These are phyloP conservation scores for Megatriorchis doriae DNA, from an alignment of 2,113 vertebrate genomes.

Conservation along the genomic window DNA sequence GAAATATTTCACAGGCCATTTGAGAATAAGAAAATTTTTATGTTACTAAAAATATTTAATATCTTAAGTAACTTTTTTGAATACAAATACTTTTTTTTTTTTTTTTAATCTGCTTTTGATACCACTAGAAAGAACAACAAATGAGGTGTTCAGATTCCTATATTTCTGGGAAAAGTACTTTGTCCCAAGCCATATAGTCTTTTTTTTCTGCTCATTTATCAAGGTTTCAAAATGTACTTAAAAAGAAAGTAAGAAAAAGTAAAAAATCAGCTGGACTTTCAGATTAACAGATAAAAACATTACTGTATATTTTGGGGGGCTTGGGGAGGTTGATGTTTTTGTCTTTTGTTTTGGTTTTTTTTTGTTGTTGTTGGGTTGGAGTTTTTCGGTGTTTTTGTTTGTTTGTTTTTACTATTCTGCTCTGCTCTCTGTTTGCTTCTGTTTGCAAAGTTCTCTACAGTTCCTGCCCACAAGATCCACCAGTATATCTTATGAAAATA, in stretches of 20 bases:
- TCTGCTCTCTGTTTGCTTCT: not conserved
- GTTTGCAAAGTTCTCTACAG: not conserved
- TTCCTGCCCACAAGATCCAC: not conserved
- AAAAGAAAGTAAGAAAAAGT: not conserved
- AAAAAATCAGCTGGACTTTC: not conserved
- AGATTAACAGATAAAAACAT: not conserved
- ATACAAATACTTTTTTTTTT: not conserved
- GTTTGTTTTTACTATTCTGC: not conserved
- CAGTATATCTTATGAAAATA: not conserved
- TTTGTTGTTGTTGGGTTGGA: too few species aligned
- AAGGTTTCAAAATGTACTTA: not conserved
- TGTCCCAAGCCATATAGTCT: not conserved
- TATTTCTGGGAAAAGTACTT: not conserved
- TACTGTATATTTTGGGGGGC: accelerated
- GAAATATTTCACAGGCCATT: not conserved
- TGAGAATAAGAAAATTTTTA: not conserved
- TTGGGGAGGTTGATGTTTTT: too few species aligned
- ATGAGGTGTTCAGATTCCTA: not conserved
- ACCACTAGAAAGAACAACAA: not conserved
- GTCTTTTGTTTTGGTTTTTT: too few species aligned
- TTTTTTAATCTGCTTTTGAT: not conserved
- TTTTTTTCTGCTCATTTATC: not conserved
- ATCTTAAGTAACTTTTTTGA: not conserved
- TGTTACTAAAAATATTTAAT: not conserved
- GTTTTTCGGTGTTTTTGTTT: too few species aligned